These are phyloP conservation scores for Dasypogon diadema DNA, from an alignment of 2,888 invertebrate genomes.

Conservation along the genomic window DNA sequence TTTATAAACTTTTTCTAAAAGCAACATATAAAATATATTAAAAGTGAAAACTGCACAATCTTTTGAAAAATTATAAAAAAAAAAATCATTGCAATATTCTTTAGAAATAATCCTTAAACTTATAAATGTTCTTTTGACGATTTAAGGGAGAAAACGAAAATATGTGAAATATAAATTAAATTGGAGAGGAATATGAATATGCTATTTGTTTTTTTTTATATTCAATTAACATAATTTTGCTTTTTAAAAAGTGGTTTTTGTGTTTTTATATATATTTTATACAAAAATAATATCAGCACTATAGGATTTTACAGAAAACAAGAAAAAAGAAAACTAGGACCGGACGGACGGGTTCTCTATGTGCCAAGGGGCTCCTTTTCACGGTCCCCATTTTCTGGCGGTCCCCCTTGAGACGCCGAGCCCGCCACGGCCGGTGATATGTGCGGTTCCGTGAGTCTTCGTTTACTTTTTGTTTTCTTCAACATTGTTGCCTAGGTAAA, in stretches of 20 bases:
- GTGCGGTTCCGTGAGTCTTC: conserved; percentile 88
- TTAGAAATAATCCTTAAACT: conserved; percentile 23
- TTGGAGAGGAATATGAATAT: conserved; percentile 27
- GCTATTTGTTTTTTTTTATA: conserved; percentile 22
- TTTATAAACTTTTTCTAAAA: too few species aligned
- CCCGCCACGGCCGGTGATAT: conserved; percentile 71
- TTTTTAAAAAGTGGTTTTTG: conserved; percentile 32
- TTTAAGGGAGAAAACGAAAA: conserved; percentile 26
- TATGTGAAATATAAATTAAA: conserved; percentile 21
- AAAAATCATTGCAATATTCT: background rate
- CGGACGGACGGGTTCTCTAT: conserved; percentile 68
- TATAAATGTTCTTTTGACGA: conserved; percentile 14
- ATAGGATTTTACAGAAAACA: conserved; percentile 65
- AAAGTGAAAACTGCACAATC: too few species aligned
- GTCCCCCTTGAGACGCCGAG: conserved; percentile 61
- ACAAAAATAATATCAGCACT: conserved; percentile 41
- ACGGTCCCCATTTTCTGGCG: conserved; percentile 73
- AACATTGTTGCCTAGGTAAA: conserved; percentile 96
- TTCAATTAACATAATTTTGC: conserved; percentile 31
- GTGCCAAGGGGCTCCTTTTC: conserved; percentile 66
- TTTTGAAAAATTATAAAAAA: too few species aligned
- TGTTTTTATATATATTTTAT: conserved; percentile 43
- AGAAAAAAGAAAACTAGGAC: conserved; percentile 69
- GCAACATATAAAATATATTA: too few species aligned
- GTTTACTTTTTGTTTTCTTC: conserved; percentile 99